Conservation (phyloP, 2,888 invertebrate species). For the Eupithecia dodoneata region DNA sequence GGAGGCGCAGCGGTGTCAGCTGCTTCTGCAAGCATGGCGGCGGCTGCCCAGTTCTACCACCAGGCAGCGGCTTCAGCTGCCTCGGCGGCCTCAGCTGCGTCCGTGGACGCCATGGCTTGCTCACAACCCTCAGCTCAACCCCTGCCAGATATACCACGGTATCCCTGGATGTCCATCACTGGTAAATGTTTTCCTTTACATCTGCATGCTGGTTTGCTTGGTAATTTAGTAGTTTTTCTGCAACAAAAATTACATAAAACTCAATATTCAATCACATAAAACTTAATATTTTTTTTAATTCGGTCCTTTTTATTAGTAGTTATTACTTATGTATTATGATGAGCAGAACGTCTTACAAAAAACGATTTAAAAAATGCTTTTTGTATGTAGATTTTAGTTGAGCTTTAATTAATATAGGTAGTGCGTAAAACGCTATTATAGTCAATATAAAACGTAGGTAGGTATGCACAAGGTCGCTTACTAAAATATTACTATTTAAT, state of each 20-base stretch:
- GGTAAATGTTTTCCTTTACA: constrained; percentile 87
- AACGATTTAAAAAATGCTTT: not conserved
- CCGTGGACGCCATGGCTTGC: constrained; percentile 93
- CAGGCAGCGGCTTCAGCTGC: constrained; percentile 91
- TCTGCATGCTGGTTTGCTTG: constrained; percentile 60
- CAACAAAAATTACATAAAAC: not conserved
- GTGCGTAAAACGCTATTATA: not conserved
- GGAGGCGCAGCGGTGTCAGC: constrained; percentile 88
- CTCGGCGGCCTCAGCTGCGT: constrained; percentile 89
- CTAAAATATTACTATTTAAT: not conserved
- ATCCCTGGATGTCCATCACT: constrained; percentile 98
- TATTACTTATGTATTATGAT: not conserved
- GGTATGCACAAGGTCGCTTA: not conserved
- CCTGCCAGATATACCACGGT: constrained; percentile 95
- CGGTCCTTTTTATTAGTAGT: not conserved
- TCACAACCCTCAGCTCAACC: constrained; percentile 93
- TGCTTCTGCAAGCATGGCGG: constrained; percentile 87
- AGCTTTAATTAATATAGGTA: not conserved
- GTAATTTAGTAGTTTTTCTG: not conserved
- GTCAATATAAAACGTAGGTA: not conserved
- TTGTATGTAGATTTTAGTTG: not conserved
- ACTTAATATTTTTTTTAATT: not conserved
- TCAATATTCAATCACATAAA: not conserved
- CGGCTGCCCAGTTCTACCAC: constrained; percentile 94
- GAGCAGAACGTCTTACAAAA: not conserved